Evolutionary conservation across 2,888 invertebrate genomes (phyloP), one percentile per base, ranked within the genome.

Genomic region (Hypercompe scribonia): DNA sequence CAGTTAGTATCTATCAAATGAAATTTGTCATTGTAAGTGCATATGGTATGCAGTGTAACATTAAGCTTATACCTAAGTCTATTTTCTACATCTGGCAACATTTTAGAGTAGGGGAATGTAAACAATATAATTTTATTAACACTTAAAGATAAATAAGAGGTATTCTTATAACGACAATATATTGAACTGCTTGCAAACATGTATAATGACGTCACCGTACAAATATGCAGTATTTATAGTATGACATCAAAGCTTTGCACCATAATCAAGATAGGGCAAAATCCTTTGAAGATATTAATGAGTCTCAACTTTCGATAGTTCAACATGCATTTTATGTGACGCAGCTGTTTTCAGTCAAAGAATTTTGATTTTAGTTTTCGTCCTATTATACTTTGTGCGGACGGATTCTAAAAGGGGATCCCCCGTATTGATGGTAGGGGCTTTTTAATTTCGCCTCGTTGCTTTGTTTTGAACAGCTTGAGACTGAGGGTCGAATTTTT

Each of bases 261-360:
- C 34, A 67, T 70, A 75, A 75, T 82, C 80, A 78, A 74, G 71
- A 71, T 65, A 46, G 65, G 65, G 58, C 33, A 36, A 61, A 46
- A 28, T 66, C 72, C 74, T 76, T 83, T 81, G 83, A 77, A 74
- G 74, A 69, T 71, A 70, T 74, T 83, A 83, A 81, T 74, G 83
- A 83, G 76, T 74, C 70, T 31, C 68, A 73, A 73, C 71, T 76
- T 67, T 72, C 74, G 71, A 83, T 77, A 74, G 74, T 74, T 63
- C 31, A 68, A 64, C 69, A 70, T 42, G 65, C 74, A 74, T 78
- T 73, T 65, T 75, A 72, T 75, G 67, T 34, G 68, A 66, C 71
- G 72, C 72, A 74, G 74, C 65, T 70, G 71, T 18, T 13, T 67
- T 71, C 63, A 72, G 66, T 72, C 75, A 75, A 64, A 64, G 34